Evolutionary conservation across 2,113 vertebrate genomes (phyloP), one percentile per base, ranked within the genome.

Genomic region (Halcyon malimbica): DNA sequence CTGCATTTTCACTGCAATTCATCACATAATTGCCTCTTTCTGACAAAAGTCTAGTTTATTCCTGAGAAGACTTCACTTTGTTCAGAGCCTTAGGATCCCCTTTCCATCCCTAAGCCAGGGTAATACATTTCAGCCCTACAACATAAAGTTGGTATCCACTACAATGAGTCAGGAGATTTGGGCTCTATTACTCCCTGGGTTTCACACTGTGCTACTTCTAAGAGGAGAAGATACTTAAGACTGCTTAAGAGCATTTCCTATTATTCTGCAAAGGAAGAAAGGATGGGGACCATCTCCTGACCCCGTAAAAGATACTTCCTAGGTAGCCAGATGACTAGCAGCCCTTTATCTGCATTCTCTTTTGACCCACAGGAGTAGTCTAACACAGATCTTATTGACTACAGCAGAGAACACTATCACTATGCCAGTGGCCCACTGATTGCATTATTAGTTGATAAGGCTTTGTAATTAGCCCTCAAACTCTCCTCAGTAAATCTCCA

Each of bases 401-500:
- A 44, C 62, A 87, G 65, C 83, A 93, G 44, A 87, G 65, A 83
- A 91, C 59, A 50, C 78, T 60, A 84, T 78, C 74, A 10, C 65
- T 26, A 8, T 91, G 77, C 89, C 86, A 71, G 48, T 87, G 90
- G 90, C 89, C 91, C 67, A 75, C 83, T 87, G 83, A 89, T 89
- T 89, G 82, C 57, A 23, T 65, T 96, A 94, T 79, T 91, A 84
- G 76, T 93, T 94, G 90, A 95, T 95, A 96, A 94, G 86, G 28
- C 57, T 95, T 92, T 93, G 80, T 84, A 96, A 96, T 94, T 95
- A 97, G 83, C 89, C 92, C 92, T 95, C 90, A 89, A 92, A 95
- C 69, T 89, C 88, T 91, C 73, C 90, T 79, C 90, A 75, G 95
- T 89, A 96, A 94, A 96, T 93, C 96, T 96, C 83, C 92, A 90